Percentiles rank a stretch among this genome's conserved stretches.
These are phyloP conservation scores for Eulimnadia texana DNA, from an alignment of 1,140 invertebrate species.

Conservation along the genomic window DNA sequence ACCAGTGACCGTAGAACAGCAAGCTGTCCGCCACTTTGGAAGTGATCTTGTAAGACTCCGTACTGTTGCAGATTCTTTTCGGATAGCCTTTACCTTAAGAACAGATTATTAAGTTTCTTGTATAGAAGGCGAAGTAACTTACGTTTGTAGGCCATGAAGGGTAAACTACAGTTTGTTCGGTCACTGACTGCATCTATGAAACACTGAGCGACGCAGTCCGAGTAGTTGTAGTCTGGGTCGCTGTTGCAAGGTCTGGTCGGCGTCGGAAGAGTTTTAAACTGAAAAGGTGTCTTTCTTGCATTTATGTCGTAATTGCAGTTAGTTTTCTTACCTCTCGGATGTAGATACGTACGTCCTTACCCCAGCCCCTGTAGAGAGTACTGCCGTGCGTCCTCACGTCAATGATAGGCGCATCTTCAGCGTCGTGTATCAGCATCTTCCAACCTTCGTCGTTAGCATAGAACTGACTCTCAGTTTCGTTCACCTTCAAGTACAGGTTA, in stretches of 20 bases:
- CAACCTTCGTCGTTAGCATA: conserved; percentile 19
- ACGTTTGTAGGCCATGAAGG: conserved; percentile 18
- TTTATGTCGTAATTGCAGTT: not conserved
- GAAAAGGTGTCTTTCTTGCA: not conserved
- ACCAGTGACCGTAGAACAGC: conserved; percentile 21
- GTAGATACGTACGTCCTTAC: conserved; percentile 21
- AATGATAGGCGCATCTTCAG: conserved; percentile 21
- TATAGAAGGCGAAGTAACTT: too few relatives aligned
- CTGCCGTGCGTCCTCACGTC: conserved; percentile 22
- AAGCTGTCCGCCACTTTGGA: conserved; percentile 20
- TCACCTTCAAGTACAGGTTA: conserved; percentile 22
- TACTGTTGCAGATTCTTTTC: conserved; percentile 16
- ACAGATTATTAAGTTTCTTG: too few relatives aligned
- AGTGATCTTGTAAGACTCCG: conserved; percentile 20
- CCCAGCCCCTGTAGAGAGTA: conserved; percentile 20
- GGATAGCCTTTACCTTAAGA: too few relatives aligned
- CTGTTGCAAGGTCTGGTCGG: conserved; percentile 19
- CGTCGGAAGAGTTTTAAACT: conserved; percentile 22
- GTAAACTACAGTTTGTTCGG: conserved; percentile 19
- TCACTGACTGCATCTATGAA: conserved; percentile 19
- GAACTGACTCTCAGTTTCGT: conserved; percentile 18
- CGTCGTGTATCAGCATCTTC: conserved; percentile 23
- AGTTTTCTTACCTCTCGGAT: conserved; percentile 19
- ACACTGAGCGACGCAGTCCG: conserved; percentile 21
- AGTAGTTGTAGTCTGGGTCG: conserved; percentile 17